phyloP scores from a whole-genome alignment of 1,140 invertebrate species.

The Tigriopus japonicus region DNA sequence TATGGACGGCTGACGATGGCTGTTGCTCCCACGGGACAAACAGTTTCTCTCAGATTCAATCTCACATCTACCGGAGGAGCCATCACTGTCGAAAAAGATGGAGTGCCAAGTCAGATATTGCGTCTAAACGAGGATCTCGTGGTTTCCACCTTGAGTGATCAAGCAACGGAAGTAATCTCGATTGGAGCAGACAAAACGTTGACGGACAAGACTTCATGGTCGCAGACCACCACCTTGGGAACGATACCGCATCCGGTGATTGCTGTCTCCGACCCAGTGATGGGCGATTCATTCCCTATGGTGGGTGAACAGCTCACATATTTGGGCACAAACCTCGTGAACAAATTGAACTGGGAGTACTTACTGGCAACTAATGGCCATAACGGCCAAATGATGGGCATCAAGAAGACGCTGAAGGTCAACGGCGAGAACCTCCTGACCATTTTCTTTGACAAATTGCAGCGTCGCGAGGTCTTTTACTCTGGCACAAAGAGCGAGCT shows the following conservation, averaged over 20 bases:
- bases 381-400: conserved; percentile 39
- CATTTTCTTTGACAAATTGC: conserved; percentile 69
- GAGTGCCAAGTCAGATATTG: conserved; percentile 54
- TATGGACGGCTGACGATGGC: conserved; percentile 71
- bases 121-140: conserved; percentile 67
- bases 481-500: conserved; percentile 39
- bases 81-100: conserved; percentile 58
- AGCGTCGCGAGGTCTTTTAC: conserved; percentile 7
- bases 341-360: conserved; percentile 85
- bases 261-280: conserved; percentile 53
- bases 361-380: conserved; percentile 34
- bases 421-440: conserved; percentile 77
- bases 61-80: conserved; percentile 65
- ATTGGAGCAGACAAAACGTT: conserved; percentile 58
- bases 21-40: conserved; percentile 72
- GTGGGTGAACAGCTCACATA: conserved; percentile 70
- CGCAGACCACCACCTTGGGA: conserved; percentile 54
- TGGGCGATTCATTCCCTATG: conserved; percentile 71
- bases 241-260: conserved; percentile 62
- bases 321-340: conserved; percentile 68
- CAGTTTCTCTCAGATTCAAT: conserved; percentile 62
- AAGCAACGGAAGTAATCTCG: conserved; percentile 30
- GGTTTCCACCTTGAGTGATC: background rate
- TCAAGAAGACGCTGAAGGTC: conserved; percentile 56
- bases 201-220: conserved; percentile 51